Evolutionary conservation across 2,113 vertebrate species (phyloP).

Genomic region (Hyaena hyaena): DNA sequence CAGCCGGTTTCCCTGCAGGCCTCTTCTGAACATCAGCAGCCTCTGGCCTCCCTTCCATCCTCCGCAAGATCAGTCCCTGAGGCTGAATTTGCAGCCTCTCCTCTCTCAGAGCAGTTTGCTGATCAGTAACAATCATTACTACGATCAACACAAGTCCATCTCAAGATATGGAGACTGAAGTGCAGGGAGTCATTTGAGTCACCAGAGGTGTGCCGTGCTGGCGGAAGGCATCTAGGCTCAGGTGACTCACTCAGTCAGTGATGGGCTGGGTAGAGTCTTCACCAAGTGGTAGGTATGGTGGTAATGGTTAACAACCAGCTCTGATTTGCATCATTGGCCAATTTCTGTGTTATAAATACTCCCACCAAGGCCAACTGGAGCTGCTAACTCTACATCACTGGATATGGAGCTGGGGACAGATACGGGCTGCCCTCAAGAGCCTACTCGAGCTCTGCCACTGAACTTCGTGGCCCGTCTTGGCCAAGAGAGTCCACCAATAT

Average conservation of each 20-base stretch:
- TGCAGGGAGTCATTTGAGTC: neutral
- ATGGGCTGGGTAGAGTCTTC: neutral
- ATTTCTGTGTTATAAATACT: neutral
- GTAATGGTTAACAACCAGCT: neutral
- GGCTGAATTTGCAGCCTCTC: neutral
- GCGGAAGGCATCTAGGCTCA: neutral
- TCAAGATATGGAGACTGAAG: neutral
- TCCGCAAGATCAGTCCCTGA: neutral
- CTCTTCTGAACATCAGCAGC: neutral
- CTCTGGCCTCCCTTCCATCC: neutral
- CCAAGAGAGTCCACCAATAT: neutral
- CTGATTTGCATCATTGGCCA: neutral
- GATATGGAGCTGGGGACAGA: neutral
- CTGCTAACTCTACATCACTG: fast-evolving
- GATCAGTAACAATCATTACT: neutral
- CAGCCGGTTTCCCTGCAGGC: too few relatives aligned
- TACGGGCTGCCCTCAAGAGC: too few relatives aligned
- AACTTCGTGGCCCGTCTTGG: neutral
- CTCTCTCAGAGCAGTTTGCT: neutral
- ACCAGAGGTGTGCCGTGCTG: neutral
- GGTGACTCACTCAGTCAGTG: neutral
- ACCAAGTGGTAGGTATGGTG: neutral
- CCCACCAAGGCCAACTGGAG: neutral
- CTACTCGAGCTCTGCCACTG: fast-evolving
- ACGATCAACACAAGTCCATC: neutral